Base-by-base conservation (phyloP, 2,888 invertebrate genomes). In the Trachelus stipa region DNA sequence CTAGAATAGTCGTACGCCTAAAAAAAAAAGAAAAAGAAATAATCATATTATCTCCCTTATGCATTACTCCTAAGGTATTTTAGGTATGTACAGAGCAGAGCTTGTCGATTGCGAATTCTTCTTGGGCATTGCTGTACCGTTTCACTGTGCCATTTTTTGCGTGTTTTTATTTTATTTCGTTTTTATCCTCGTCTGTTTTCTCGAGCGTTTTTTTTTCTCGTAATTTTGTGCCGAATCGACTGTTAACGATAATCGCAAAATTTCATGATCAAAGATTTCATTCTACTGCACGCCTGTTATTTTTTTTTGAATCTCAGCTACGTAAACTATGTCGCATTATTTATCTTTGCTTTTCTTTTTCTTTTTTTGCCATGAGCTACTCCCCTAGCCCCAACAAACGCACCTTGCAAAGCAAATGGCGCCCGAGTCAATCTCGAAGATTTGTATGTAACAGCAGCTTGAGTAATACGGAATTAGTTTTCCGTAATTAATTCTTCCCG, bases 21-120 rank as follows among this genome's bases (percentile, higher is more conserved):
- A 23, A 56, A 56, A 56, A 40, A 23, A 40, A 15, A 40, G 0
- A 40, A 56, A 56, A 23, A 23, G 23, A 56, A 56, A 9, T 56
- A 56, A 56, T 23, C 56, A 23, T 23, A 23, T 56, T 35, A 40
- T 15, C 40, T 40, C 23, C 9, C 56, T 56, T 56, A 56, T 23
- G 56, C 23, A 23, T 56, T 56, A 56, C 56, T 23, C 56, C 56
- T 56, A 56, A 23, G 56, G 9, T 80, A 75, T 80, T 80, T 80
- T 83, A 80, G 79, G 79, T 84, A 74, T 74, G 23, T 74, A 74
- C 74, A 74, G 74, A 74, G 35, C 74, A 34, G 74, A 34, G 56
- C 56, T 74, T 34, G 74, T 30, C 34, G 34, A 76, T 79, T 76
- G 79, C 80, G 69, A 81, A 79, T 75, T 75, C 76, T 75, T 75